Evolutionary conservation across 2,113 vertebrate species (phyloP).

Genomic region (Falco punctatus): DNA sequence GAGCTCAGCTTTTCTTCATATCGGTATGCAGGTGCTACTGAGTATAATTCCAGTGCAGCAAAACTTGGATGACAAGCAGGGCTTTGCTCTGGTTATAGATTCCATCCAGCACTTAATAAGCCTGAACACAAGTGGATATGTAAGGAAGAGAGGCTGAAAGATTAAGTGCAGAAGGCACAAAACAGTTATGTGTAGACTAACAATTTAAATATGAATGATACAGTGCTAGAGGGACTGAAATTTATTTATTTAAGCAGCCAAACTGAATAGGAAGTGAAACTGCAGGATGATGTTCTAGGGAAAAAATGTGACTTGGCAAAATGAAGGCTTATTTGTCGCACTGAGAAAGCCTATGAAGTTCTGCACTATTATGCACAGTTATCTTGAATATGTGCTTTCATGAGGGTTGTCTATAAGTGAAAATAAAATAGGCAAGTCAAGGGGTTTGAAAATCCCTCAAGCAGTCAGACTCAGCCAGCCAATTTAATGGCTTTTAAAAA

Average conservation of each 20-base stretch:
- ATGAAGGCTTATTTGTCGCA: not conserved
- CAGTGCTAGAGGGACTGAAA: not conserved
- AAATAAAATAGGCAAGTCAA: not conserved
- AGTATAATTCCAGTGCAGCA: not conserved
- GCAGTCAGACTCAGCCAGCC: not conserved
- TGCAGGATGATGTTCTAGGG: slow-evolving; percentile 17
- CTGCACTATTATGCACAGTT: not conserved
- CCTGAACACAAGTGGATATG: not conserved
- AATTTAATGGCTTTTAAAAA: not conserved
- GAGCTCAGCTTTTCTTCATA: not conserved
- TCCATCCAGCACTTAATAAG: not conserved
- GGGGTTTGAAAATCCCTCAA: not conserved
- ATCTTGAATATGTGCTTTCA: not conserved
- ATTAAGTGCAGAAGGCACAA: not conserved
- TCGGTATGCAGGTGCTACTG: not conserved
- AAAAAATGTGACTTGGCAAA: slow-evolving; percentile 13
- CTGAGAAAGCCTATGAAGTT: not conserved
- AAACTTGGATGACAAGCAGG: not conserved
- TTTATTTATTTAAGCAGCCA: slow-evolving; percentile 21
- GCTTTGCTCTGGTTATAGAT: not conserved
- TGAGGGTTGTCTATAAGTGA: not conserved
- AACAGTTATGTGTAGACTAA: not conserved
- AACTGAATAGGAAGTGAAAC: not conserved
- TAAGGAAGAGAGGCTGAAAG: not conserved
- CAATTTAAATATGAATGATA: not conserved